Evolutionary conservation across 2,113 vertebrate genomes (phyloP).

Genomic region (Tupaia chinensis): DNA sequence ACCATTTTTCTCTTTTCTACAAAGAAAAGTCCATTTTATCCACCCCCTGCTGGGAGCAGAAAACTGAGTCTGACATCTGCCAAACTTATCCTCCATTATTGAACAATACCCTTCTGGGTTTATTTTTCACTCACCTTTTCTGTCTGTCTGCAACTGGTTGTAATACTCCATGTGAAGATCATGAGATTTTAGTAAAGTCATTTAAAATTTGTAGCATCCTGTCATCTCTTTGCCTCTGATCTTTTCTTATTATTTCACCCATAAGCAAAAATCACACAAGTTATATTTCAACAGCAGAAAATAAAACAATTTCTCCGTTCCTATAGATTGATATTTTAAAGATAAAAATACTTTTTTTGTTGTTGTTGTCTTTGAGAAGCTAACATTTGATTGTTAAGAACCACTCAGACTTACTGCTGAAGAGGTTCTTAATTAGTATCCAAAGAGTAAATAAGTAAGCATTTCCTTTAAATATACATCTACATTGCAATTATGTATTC

Average conservation of each 20-base stretch:
- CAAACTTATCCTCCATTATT: neutral
- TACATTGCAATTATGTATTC: neutral
- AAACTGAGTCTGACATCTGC: neutral
- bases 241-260: slow-evolving; percentile 54
- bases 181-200: slow-evolving; percentile 54
- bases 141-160: neutral
- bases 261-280: slow-evolving; percentile 16
- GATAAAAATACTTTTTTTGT: slow-evolving; percentile 38
- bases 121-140: neutral
- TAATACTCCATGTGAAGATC: slow-evolving; percentile 3
- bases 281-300: slow-evolving; percentile 2
- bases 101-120: neutral
- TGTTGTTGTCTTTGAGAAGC: slow-evolving; percentile 3
- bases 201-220: slow-evolving; percentile 30
- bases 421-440: neutral
- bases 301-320: slow-evolving; percentile 33
- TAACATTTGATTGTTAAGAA: slow-evolving; percentile 38
- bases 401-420: neutral
- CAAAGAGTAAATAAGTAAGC: neutral
- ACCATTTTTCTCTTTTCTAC: slow-evolving; percentile 9
- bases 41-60: neutral
- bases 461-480: neutral
- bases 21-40: neutral
- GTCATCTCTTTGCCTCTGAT: neutral
- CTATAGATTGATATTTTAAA: slow-evolving; percentile 34